phyloP scores from a whole-genome alignment of 2,797 vertebrate species.

The Gymnodraco acuticeps region DNA sequence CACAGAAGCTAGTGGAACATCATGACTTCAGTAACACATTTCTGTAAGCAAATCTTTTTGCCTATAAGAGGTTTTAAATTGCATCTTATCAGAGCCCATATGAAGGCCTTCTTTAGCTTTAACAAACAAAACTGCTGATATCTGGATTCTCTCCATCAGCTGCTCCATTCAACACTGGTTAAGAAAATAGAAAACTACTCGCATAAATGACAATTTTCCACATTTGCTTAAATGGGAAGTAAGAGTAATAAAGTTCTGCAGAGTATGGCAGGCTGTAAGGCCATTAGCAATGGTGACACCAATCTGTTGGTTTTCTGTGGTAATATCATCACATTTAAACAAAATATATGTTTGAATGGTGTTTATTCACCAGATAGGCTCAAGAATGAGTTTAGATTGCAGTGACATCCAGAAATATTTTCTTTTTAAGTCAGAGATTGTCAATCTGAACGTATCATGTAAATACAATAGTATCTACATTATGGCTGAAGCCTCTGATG shows the following conservation, averaged over 20 bases:
- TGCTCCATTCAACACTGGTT: constrained; percentile 30
- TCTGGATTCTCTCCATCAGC: constrained; percentile 29
- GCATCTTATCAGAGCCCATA: constrained; percentile 29
- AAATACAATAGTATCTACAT: constrained; percentile 34
- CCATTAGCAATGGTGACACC: constrained; percentile 10
- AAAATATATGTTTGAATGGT: constrained; percentile 7
- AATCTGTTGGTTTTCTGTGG: neutral
- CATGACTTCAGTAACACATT: neutral
- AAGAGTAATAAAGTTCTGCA: constrained; percentile 8
- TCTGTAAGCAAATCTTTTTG: neutral
- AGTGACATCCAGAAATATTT: constrained; percentile 3
- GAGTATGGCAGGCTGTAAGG: neutral
- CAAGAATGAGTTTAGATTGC: constrained; percentile 37
- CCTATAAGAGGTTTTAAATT: constrained; percentile 6
- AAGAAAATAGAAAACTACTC: constrained; percentile 25
- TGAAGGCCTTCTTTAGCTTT: constrained; percentile 7
- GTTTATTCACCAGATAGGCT: constrained; percentile 21
- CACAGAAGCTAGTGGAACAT: neutral
- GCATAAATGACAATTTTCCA: constrained; percentile 29
- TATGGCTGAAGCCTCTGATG: constrained; percentile 16
- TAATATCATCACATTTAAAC: constrained; percentile 17
- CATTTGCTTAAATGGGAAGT: constrained; percentile 11
- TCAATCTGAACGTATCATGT: constrained; percentile 33
- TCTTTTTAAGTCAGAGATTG: constrained; percentile 45
- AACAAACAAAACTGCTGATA: constrained; percentile 34